Evolutionary conservation across 2,888 invertebrate species (phyloP).

Genomic region (Hecatera dysodea): DNA sequence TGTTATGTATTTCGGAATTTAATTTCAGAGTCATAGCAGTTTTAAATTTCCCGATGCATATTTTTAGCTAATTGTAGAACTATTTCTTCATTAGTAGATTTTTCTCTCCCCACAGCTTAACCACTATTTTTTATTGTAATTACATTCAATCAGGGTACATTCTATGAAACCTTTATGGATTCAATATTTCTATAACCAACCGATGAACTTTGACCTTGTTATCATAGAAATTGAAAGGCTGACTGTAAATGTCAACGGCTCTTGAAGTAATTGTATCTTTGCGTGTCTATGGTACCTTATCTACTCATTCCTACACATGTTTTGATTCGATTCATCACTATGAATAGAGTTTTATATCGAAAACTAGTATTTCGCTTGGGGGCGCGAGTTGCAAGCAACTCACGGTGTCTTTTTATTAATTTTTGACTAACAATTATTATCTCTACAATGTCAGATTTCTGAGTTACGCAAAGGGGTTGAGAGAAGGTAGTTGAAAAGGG

Average conservation of each 20-base stretch:
- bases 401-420: too few relatives aligned
- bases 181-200: constrained; percentile 18
- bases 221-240: constrained; percentile 52
- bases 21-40: neutral
- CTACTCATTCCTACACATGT: constrained; percentile 6
- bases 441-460: too few relatives aligned
- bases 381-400: too few relatives aligned
- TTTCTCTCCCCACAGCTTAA: neutral
- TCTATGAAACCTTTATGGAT: constrained; percentile 22
- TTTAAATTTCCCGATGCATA: neutral
- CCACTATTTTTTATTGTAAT: neutral
- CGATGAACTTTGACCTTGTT: constrained; percentile 52
- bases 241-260: constrained; percentile 57
- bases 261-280: constrained; percentile 55
- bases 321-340: constrained; percentile 18
- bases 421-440: too few relatives aligned
- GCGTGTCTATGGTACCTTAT: constrained; percentile 54
- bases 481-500: too few relatives aligned
- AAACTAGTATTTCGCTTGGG: too few relatives aligned
- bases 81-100: constrained; percentile 22
- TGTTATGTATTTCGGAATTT: neutral
- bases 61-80: constrained; percentile 3
- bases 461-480: too few relatives aligned
- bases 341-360: constrained; percentile 22
- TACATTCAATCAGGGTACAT: constrained; percentile 24